These are phyloP conservation scores for Takifugu bimaculatus DNA, from an alignment of 2,113 vertebrate species.

Conservation along the genomic window DNA sequence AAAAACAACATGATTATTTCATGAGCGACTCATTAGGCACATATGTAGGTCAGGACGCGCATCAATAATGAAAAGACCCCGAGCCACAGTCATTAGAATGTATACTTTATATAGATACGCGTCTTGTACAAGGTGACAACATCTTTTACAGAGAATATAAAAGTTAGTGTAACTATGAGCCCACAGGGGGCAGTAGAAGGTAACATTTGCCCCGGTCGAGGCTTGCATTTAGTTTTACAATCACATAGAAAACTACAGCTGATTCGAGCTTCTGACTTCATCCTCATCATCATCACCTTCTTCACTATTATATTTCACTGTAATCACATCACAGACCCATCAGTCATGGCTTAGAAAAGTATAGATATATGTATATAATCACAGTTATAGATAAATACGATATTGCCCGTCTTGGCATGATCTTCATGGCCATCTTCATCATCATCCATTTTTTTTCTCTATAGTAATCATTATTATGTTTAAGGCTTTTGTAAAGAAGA, in stretches of 20 bases:
- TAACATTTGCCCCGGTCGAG: slow-evolving; percentile 62
- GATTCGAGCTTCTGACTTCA: slow-evolving; percentile 58
- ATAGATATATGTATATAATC: slow-evolving; percentile 21
- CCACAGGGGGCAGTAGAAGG: slow-evolving; percentile 60
- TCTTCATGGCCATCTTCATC: slow-evolving; percentile 20
- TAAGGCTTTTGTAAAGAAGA: slow-evolving; percentile 67
- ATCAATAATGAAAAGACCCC: slow-evolving; percentile 50
- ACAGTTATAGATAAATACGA: slow-evolving; percentile 40
- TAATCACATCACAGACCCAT: slow-evolving; percentile 26
- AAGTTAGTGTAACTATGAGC: slow-evolving; percentile 67
- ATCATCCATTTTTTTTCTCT: slow-evolving; percentile 3
- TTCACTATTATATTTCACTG: slow-evolving; percentile 10
- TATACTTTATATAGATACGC: slow-evolving; percentile 72
- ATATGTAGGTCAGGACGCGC: slow-evolving; percentile 49
- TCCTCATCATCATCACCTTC: slow-evolving; percentile 32
- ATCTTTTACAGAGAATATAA: slow-evolving; percentile 75
- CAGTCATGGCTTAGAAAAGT: slow-evolving; percentile 58
- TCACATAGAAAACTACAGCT: slow-evolving; percentile 73
- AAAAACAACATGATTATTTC: slow-evolving; percentile 19
- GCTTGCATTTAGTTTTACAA: slow-evolving; percentile 69
- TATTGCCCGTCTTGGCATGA: slow-evolving; percentile 5
- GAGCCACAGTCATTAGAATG: slow-evolving; percentile 47
- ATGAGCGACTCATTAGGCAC: slow-evolving; percentile 26
- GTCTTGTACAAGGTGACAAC: slow-evolving; percentile 69
- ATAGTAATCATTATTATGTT: slow-evolving; percentile 48